A percentile compares a stretch with the other conserved stretches of the same genome.
Evolutionary conservation across 2,797 vertebrate species (phyloP).

Genomic region (Aulostomus chinensis): DNA sequence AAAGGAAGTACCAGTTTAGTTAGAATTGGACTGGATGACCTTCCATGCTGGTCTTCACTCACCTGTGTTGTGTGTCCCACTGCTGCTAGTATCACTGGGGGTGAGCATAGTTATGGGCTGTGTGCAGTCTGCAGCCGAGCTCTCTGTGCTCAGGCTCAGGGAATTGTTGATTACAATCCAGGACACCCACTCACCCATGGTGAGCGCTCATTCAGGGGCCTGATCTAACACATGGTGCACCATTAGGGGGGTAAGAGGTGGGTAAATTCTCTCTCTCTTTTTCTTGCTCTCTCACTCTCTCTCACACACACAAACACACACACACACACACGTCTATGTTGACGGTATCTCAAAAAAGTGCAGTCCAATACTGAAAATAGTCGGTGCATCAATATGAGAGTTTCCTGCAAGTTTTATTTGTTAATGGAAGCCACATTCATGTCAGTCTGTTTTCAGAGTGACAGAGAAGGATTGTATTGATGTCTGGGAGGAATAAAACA

Average conservation of each 20-base stretch:
- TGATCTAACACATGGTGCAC: constrained; percentile 47
- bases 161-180: constrained; percentile 65
- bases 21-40: constrained; percentile 8
- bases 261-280: too few relatives aligned
- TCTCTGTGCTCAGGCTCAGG: constrained; percentile 51
- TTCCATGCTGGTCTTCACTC: constrained; percentile 58
- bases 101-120: constrained; percentile 75
- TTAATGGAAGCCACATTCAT: not conserved
- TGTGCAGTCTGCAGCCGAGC: constrained; percentile 44
- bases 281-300: constrained; percentile 11
- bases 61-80: constrained; percentile 77
- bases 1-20: constrained; percentile 5
- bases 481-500: not conserved
- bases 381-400: too few relatives aligned
- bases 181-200: constrained; percentile 63
- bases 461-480: constrained; percentile 1
- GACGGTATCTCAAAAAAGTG: not conserved
- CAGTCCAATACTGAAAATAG: too few relatives aligned
- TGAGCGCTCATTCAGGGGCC: constrained; percentile 52
- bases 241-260: constrained; percentile 5
- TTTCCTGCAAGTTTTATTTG: too few relatives aligned
- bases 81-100: constrained; percentile 67
- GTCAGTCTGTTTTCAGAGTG: not conserved
- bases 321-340: too few relatives aligned
- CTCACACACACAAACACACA: constrained; percentile 1